Percentiles rank a stretch among this genome's conserved stretches.
Evolutionary conservation across 2,888 invertebrate species (phyloP).

Genomic region (Ectropis crepuscularia): DNA sequence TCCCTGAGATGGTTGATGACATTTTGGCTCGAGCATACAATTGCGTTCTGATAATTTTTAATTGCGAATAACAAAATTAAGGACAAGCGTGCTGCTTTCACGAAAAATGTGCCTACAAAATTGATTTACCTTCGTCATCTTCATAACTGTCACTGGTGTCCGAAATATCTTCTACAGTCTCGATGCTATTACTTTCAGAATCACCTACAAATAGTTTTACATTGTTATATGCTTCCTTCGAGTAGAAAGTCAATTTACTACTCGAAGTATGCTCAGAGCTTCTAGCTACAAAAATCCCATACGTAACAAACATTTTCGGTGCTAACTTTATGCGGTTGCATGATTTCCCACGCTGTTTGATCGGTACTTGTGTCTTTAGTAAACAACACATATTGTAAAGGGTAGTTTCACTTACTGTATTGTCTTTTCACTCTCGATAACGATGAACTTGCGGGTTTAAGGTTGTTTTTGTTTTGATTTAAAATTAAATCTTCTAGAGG

Average conservation of each 20-base stretch:
- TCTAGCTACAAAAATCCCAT: too few relatives aligned
- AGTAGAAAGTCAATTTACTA: too few relatives aligned
- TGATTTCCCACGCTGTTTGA: background rate
- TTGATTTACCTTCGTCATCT: background rate
- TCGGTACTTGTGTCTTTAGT: background rate
- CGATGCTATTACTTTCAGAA: slow-evolving; percentile 5
- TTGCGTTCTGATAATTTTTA: too few relatives aligned
- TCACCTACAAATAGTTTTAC: slow-evolving; percentile 3
- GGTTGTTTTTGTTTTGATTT: slow-evolving; percentile 46
- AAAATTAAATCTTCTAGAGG: slow-evolving; percentile 51
- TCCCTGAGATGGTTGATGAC: too few relatives aligned
- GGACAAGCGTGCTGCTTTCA: too few relatives aligned
- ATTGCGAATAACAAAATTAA: too few relatives aligned
- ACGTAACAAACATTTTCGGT: too few relatives aligned
- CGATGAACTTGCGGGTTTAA: slow-evolving; percentile 35
- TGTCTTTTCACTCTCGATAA: slow-evolving; percentile 58
- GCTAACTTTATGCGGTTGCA: background rate
- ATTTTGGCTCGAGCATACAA: too few relatives aligned
- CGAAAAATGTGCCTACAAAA: too few relatives aligned
- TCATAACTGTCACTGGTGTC: background rate
- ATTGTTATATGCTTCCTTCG: background rate
- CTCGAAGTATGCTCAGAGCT: too few relatives aligned
- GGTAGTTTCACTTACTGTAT: slow-evolving; percentile 45
- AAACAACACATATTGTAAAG: background rate
- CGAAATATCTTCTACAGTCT: background rate